Evolutionary conservation across 2,888 invertebrate species (phyloP).

Genomic region (Tethea ocularis): DNA sequence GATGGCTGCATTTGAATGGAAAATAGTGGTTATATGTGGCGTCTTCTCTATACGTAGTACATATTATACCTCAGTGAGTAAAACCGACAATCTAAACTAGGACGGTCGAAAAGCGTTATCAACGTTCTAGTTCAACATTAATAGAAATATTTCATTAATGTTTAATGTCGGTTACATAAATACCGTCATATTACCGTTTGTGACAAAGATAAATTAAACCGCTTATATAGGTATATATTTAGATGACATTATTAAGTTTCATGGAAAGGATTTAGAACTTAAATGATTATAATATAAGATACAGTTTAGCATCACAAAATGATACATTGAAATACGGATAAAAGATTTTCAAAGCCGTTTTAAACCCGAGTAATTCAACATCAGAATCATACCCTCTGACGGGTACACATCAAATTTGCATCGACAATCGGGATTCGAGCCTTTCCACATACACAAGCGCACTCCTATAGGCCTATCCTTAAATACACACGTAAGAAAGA

Average conservation of each 20-base stretch:
- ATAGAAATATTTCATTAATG: background rate
- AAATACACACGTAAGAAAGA: slow-evolving; percentile 8
- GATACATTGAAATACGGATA: slow-evolving; percentile 5
- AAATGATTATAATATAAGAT: background rate
- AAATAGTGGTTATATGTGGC: no score
- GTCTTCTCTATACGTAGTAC: no score
- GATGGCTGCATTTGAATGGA: no score
- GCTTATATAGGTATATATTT: background rate
- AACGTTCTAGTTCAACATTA: background rate
- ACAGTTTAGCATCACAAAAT: slow-evolving; percentile 1
- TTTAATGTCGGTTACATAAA: background rate
- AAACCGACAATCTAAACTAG: background rate
- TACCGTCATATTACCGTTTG: background rate
- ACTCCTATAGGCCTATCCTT: background rate
- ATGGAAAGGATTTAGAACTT: background rate
- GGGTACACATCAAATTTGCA: slow-evolving; percentile 24
- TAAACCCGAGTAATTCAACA: background rate
- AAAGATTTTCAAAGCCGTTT: slow-evolving; percentile 9
- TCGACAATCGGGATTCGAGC: slow-evolving; percentile 16
- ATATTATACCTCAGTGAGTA: no score
- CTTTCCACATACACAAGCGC: slow-evolving; percentile 4
- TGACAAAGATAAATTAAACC: background rate
- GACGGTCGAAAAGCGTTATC: no score
- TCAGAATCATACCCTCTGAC: background rate
- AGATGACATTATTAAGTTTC: background rate